Percentiles rank a stretch among this genome's conserved stretches.
Conservation (phyloP, 2,113 vertebrate genomes). For the Brachypodius melanocephalos region DNA sequence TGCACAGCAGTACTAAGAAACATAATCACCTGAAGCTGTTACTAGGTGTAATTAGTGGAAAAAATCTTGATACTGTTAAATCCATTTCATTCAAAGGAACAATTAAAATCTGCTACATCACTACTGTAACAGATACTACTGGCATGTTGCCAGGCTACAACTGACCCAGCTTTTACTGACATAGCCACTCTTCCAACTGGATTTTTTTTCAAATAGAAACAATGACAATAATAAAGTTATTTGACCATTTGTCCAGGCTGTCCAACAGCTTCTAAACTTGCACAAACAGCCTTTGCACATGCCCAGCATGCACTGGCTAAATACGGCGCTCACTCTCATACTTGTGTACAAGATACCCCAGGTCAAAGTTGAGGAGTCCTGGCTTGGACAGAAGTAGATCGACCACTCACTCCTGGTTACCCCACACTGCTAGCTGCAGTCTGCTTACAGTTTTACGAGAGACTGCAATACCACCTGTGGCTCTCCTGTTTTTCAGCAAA, state of each 20-base stretch:
- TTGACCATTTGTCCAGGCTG: neutral
- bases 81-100: neutral
- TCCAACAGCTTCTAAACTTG: neutral
- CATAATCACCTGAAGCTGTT: neutral
- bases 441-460: neutral
- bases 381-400: neutral
- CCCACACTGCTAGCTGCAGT: neutral
- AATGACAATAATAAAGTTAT: neutral
- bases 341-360: neutral
- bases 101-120: neutral
- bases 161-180: neutral
- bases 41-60: neutral
- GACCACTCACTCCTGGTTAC: neutral
- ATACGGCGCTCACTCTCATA: fast-evolving
- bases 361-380: neutral
- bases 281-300: neutral
- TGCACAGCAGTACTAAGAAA: neutral
- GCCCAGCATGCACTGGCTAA: neutral
- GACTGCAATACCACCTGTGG: neutral
- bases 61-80: neutral
- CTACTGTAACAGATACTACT: neutral
- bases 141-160: neutral
- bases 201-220: neutral
- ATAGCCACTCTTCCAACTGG: neutral
- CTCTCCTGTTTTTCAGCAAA: neutral